A percentile compares a stretch with the other conserved stretches of the same genome.
These are phyloP conservation scores for Cantharis rustica DNA, from an alignment of 2,888 invertebrate species.

Conservation along the genomic window DNA sequence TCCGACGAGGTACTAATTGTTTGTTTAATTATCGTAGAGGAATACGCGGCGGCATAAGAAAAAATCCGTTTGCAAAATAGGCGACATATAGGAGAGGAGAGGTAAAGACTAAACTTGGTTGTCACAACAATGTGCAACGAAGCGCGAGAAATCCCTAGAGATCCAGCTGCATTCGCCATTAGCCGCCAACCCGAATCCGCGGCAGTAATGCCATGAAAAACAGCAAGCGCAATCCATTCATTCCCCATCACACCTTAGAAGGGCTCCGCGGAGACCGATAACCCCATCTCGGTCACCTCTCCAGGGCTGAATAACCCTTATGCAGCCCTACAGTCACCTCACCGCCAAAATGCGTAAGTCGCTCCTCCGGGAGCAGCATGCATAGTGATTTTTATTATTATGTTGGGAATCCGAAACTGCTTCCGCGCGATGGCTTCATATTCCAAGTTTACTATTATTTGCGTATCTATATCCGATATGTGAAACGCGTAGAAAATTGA, in stretches of 20 bases:
- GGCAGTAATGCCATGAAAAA: conserved; percentile 50
- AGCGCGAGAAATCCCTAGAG: conserved; percentile 60
- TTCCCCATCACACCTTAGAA: conserved; percentile 55
- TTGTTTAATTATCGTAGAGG: not conserved
- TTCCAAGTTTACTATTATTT: conserved; percentile 38
- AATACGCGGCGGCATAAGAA: not conserved
- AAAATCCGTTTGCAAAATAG: conserved; percentile 7
- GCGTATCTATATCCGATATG: conserved; percentile 39
- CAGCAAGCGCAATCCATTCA: conserved; percentile 48
- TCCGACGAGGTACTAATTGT: not conserved
- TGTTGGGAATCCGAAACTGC: conserved; percentile 45
- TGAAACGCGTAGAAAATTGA: conserved; percentile 38
- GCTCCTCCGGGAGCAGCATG: conserved; percentile 46
- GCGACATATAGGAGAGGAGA: conserved; percentile 9
- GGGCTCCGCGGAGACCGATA: conserved; percentile 62
- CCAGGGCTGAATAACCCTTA: conserved; percentile 58
- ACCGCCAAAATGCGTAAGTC: conserved; percentile 42
- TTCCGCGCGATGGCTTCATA: conserved; percentile 34
- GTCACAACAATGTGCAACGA: conserved; percentile 60
- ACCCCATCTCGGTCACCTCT: conserved; percentile 61
- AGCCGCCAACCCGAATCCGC: conserved; percentile 45
- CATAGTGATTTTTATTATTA: conserved; percentile 60
- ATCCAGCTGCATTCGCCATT: conserved; percentile 49
- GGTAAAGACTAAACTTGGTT: conserved; percentile 49
- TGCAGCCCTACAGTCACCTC: conserved; percentile 38